Evolutionary conservation across 2,113 vertebrate genomes (phyloP).

Genomic region (Illadopsis cleaveri): DNA sequence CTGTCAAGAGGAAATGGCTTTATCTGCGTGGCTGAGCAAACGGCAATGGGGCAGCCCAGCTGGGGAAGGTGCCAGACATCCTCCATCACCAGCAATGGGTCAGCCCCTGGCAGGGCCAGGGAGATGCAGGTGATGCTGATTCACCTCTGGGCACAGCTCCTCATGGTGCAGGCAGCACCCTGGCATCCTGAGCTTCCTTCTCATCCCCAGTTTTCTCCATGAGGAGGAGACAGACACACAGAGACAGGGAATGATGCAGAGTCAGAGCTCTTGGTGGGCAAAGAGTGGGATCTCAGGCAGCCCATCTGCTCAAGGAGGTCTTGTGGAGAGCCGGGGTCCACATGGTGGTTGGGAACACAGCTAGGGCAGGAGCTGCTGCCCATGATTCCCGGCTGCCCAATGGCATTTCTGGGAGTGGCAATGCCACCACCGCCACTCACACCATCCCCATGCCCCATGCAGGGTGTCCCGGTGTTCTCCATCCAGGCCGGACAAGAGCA

Average conservation of each 20-base stretch:
- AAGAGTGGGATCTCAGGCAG: neutral
- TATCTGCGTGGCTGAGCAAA: slow-evolving; percentile 4
- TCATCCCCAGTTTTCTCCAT: neutral
- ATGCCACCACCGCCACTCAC: accelerated
- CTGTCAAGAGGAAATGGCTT: neutral
- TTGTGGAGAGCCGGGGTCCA: neutral
- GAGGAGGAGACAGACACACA: neutral
- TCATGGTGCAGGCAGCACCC: neutral
- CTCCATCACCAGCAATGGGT: accelerated
- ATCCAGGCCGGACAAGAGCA: neutral
- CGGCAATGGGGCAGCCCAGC: neutral
- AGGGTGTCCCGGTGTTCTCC: neutral
- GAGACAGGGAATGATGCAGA: neutral
- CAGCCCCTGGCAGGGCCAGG: neutral
- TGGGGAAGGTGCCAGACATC: neutral
- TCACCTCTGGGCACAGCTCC: neutral
- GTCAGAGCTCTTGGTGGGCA: neutral
- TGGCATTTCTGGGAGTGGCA: neutral
- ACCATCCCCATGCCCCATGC: accelerated
- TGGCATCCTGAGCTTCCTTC: neutral
- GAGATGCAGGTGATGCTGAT: neutral
- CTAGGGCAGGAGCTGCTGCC: neutral
- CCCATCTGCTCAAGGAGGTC: neutral
- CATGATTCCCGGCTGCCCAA: neutral
- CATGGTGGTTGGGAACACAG: accelerated